phyloP scores from a whole-genome alignment of 2,113 vertebrate species.

The Neotragus moschatus region DNA sequence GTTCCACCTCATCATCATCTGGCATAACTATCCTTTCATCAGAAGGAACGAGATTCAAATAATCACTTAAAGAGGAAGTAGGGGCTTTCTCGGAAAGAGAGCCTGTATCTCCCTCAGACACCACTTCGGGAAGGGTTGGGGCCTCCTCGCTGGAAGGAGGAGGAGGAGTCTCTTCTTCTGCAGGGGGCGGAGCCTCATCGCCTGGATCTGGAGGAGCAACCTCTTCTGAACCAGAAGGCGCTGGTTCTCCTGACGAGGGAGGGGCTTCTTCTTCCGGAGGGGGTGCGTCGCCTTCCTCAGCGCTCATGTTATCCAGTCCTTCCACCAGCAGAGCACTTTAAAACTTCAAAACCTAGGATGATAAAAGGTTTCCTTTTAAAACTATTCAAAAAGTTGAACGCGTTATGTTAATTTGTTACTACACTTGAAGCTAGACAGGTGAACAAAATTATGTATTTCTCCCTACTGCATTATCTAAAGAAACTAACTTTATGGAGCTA shows the following conservation, averaged over 20 bases:
- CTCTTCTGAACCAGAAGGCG: neutral
- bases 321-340: neutral
- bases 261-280: neutral
- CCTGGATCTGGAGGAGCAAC: rapidly evolving
- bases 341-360: constrained; percentile 40
- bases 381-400: neutral
- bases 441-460: neutral
- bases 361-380: neutral
- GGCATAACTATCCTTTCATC: neutral
- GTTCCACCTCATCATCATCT: rapidly evolving
- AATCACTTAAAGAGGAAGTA: neutral
- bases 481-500: neutral
- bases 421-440: neutral
- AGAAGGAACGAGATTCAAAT: neutral
- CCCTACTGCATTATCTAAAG: neutral
- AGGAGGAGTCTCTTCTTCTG: neutral
- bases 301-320: neutral
- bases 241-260: rapidly evolving
- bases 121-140: rapidly evolving
- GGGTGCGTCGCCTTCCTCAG: neutral
- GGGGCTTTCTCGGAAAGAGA: neutral
- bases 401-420: neutral
- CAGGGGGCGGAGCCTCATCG: neutral
- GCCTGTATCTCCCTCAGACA: rapidly evolving
- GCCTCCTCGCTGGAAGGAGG: neutral